Percentiles rank a stretch among this genome's conserved stretches.
Evolutionary conservation across 2,113 vertebrate species (phyloP).

Genomic region (Gyps fulvus): DNA sequence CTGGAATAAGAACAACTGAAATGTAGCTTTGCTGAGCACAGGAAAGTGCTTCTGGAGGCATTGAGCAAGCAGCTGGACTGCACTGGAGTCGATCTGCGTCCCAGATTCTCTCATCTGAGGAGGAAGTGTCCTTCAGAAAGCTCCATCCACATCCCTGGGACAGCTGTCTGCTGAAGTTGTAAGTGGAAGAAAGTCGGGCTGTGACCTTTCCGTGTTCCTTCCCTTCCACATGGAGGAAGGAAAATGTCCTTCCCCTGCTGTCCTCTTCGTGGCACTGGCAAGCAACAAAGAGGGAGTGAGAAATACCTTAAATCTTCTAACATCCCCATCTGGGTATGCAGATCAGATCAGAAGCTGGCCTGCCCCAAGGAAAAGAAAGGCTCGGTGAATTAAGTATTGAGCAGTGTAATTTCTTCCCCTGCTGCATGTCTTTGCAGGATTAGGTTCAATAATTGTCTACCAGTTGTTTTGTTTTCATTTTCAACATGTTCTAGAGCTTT

Average conservation of each 20-base stretch:
- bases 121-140: background rate
- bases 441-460: background rate
- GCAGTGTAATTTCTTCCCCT: background rate
- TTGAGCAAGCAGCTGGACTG: background rate
- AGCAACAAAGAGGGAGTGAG: background rate
- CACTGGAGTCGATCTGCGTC: background rate
- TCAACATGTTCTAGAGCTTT: background rate
- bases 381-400: background rate
- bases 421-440: background rate
- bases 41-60: background rate
- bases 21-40: background rate
- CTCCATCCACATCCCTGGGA: background rate
- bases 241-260: background rate
- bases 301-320: background rate
- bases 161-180: background rate
- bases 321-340: fast-evolving
- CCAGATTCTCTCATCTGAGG: background rate
- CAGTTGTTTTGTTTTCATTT: background rate
- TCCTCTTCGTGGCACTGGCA: background rate
- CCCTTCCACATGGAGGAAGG: background rate
- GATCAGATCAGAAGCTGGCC: background rate
- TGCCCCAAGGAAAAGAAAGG: background rate
- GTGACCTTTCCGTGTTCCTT: background rate
- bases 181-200: background rate
- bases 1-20: background rate